phyloP scores from a whole-genome alignment of 2,113 vertebrate genomes.

The Eubucco bourcierii region DNA sequence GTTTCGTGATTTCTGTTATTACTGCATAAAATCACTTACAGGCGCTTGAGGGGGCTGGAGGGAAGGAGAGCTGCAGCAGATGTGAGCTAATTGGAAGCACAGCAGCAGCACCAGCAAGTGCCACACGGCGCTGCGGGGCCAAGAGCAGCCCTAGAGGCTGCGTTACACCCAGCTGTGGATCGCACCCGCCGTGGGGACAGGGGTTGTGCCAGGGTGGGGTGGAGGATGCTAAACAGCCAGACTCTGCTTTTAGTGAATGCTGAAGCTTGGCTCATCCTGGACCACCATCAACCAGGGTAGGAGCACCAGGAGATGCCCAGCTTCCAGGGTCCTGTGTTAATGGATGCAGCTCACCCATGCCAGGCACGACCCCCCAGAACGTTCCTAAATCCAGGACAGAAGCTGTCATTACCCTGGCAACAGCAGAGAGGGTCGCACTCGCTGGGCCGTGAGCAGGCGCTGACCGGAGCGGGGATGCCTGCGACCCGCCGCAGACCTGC shows the following conservation, averaged over 20 bases:
- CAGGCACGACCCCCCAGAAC: background rate
- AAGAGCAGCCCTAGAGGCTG: background rate
- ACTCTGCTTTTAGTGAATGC: background rate
- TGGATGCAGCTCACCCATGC: background rate
- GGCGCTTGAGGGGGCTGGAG: conserved; percentile 30
- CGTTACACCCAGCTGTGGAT: background rate
- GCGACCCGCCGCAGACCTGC: background rate
- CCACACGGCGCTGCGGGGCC: background rate
- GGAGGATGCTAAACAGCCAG: background rate
- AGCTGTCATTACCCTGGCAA: background rate
- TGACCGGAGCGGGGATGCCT: background rate
- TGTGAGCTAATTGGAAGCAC: conserved; percentile 60
- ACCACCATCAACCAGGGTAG: background rate
- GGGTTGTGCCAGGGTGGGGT: background rate
- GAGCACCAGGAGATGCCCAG: rapidly evolving
- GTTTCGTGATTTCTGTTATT: conserved; percentile 69
- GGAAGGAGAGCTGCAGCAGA: background rate
- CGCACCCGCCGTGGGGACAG: rapidly evolving
- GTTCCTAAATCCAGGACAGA: background rate
- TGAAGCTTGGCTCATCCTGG: too few relatives aligned
- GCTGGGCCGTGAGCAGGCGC: rapidly evolving
- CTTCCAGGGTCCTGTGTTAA: too few relatives aligned
- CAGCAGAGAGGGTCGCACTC: rapidly evolving
- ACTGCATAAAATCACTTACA: conserved; percentile 62
- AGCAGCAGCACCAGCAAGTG: conserved; percentile 19